A percentile compares a stretch with the other conserved stretches of the same genome.
Evolutionary conservation across 2,888 invertebrate genomes (phyloP).

Genomic region (Hylaea fasciaria): DNA sequence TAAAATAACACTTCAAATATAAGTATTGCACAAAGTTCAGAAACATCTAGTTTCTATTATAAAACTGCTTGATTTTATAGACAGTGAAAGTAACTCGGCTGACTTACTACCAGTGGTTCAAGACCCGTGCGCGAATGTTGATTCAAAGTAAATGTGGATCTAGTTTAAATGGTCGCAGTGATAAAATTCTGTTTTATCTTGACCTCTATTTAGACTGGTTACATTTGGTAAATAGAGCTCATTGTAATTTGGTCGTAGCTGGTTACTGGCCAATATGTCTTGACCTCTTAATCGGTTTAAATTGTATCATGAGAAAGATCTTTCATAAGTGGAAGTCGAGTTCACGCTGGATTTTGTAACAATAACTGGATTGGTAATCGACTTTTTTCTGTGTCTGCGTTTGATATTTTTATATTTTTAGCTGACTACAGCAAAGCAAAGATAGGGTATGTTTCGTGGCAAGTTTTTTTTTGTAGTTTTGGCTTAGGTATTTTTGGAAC

Average conservation of each 20-base stretch:
- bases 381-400: not conserved
- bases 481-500: too few relatives aligned
- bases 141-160: conserved; percentile 6
- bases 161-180: conserved; percentile 4
- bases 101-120: not conserved
- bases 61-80: conserved; percentile 3
- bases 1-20: too few relatives aligned
- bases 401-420: not conserved
- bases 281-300: conserved; percentile 11
- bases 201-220: conserved; percentile 13
- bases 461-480: too few relatives aligned
- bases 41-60: conserved; percentile 12
- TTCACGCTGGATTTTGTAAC: conserved; percentile 14
- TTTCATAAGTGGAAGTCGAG: not conserved
- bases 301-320: conserved; percentile 1
- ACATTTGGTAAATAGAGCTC: conserved; percentile 4
- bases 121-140: not conserved
- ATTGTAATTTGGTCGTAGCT: conserved; percentile 4
- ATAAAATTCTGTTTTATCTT: conserved; percentile 14
- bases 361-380: conserved; percentile 6
- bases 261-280: not conserved
- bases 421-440: too few relatives aligned
- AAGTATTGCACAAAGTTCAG: conserved; percentile 9
- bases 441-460: too few relatives aligned
- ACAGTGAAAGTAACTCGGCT: conserved; percentile 30